Base-by-base conservation (phyloP, 2,888 invertebrate genomes). In the Drosophila aldrichi region DNA sequence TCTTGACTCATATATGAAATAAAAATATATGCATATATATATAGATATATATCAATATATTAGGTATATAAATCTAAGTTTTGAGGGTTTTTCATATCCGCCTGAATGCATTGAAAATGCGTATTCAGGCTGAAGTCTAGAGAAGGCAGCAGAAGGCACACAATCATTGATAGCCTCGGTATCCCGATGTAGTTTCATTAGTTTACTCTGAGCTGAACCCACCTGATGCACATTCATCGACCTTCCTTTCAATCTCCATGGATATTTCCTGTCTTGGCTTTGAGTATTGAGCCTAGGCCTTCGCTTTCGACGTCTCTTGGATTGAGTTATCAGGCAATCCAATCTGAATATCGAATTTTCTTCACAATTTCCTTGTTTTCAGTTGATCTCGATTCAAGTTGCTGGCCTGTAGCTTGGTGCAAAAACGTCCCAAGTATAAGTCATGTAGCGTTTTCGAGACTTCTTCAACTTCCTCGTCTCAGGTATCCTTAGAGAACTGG, bases 1-100 rank as follows among this genome's bases (percentile, higher is more conserved):
- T 9, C 70, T 69, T 74, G 55, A 79, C 71, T 83, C 54, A 16
- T 52, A 52, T 16, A 52, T 52, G 10, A n/a, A 29, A n/a, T 14
- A 29, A 6, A 36, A 14, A 51, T 34, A 29, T 29, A 29, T 29
- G 9, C 29, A 29, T 8, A 49, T 20, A 49, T 34, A 12, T 51
- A 29, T 8, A 49, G 14, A 49, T 34, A 12, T 51, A 16, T 16
- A 36, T 36, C 34, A 36, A 52, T 52, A 52, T 52, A 52, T 52
- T 36, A 9, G 51, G 49, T 34, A 14, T 34, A 20, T 49, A 12
- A 12, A 12, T 32, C 14, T 34, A 34, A 34, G 49, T 34, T 49
- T 34, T 34, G 49, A 49, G 49, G 49, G 32, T 20, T 14, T 49
- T 34, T 20, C 48, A 49, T 12, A 49, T 12, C 1, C 18, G 3